Evolutionary conservation across 2,888 invertebrate species (phyloP).

Genomic region (Rhabditoides inermis): DNA sequence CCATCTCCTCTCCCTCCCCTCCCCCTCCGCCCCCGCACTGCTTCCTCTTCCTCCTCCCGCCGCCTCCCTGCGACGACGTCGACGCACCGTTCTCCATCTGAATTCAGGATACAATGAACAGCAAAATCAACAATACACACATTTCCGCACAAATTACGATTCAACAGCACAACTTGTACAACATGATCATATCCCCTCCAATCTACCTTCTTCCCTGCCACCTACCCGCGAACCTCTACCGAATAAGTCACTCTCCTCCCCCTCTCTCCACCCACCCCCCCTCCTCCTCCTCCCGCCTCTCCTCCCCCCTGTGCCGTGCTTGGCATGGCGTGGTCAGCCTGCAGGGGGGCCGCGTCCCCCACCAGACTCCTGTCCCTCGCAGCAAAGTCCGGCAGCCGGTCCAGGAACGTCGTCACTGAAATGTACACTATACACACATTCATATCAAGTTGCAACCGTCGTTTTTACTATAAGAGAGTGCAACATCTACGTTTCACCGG

Average conservation of each 20-base stretch:
- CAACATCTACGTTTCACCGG: no score
- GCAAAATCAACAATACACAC: no score
- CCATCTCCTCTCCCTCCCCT: background rate
- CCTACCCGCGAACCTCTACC: no score
- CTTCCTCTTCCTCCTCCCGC: slow-evolving; percentile 2
- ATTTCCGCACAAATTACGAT: no score
- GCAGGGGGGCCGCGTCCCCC: slow-evolving; percentile 4
- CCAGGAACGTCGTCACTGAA: slow-evolving; percentile 34
- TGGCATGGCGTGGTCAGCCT: background rate
- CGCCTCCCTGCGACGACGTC: background rate
- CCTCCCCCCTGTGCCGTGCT: slow-evolving; percentile 6
- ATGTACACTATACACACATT: background rate
- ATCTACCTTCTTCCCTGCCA: no score
- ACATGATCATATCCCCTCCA: no score
- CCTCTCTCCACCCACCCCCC: no score
- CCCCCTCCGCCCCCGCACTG: background rate
- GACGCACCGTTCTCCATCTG: no score
- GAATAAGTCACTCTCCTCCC: no score
- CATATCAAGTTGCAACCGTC: background rate
- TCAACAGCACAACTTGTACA: no score
- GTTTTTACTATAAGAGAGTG: background rate
- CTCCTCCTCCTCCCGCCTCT: no score
- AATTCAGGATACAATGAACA: no score
- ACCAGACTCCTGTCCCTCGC: slow-evolving; percentile 17
- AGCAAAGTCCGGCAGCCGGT: slow-evolving; percentile 32